Base-by-base conservation (phyloP, 2,113 vertebrate species). In the Colossoma macropomum region DNA sequence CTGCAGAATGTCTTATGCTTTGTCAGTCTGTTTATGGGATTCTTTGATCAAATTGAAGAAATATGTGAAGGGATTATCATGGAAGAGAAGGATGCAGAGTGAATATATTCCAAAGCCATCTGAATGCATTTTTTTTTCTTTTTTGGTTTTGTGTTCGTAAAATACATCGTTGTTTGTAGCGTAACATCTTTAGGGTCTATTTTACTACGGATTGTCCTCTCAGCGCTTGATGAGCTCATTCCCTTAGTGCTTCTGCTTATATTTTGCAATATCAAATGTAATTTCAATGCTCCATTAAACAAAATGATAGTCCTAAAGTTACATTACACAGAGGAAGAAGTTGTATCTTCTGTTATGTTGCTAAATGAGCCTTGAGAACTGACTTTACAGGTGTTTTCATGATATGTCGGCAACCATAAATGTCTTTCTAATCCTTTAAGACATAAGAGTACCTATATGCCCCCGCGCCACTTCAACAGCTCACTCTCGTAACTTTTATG, bases 11-110 rank as follows among this genome's bases (percentile, higher is more conserved):
- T 19, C 17, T 62, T 19, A 41, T 25, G 56, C 38, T 23, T 10
- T 68, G 50, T 69, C 73, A 63, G 73, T 60, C 48, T 28, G 70
- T 73, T 84, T 69, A 84, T 74, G 21, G 34, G 23, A n/a, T 54
- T 32, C 72, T 60, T 80, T 62, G 52, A 81, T 81, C 72, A 70
- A 52, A 30, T 32, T 80, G 28, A 59, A 80, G 66, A 66, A 69
- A 82, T 56, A 17, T 71, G n/a, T 28, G 70, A 25, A 48, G 28
- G 28, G 38, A 41, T 52, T 78, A 66, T 77, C 15, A 77, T 23
- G 11, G 38, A 74, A 52, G 66, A 32, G 6, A 27, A 50, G 66
- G 70, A 59, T 63, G 11, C 38, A 8, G 10, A n/a, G 21, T n/a
- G 23, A 25, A 71, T 23, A 15, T 9, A 45, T 45, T 41, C 11